Evolutionary conservation across 2,113 vertebrate genomes (phyloP).

Genomic region (Trogon melanurus): DNA sequence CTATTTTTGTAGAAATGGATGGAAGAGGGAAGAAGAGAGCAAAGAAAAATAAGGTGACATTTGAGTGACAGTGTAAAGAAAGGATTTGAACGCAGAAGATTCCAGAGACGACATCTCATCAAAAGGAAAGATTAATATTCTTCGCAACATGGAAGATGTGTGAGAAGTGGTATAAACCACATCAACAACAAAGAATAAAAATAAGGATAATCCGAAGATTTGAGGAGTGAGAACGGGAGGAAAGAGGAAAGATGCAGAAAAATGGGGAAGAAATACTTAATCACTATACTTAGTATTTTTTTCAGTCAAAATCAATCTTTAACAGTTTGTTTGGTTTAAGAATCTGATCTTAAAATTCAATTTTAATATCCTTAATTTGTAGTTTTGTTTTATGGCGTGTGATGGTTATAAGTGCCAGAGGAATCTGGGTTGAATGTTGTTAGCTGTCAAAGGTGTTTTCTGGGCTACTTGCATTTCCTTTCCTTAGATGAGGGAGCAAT

Average conservation of each 20-base stretch:
- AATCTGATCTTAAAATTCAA: background rate
- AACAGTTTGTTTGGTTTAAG: background rate
- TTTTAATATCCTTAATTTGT: background rate
- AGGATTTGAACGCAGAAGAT: constrained; percentile 1
- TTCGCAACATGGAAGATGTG: background rate
- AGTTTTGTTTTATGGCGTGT: background rate
- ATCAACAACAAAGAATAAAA: background rate
- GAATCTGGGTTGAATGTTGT: background rate
- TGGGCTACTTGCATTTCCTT: background rate
- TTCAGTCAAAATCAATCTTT: background rate
- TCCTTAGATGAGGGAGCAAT: background rate
- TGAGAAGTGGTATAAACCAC: background rate
- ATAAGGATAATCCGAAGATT: background rate
- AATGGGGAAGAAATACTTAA: background rate
- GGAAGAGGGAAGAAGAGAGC: background rate
- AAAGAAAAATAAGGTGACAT: background rate
- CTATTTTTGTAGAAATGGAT: background rate
- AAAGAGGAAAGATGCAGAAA: background rate
- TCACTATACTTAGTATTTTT: background rate
- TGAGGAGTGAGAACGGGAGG: background rate
- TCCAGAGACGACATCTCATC: background rate
- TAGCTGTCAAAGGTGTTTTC: background rate
- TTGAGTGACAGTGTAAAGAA: constrained; percentile 29
- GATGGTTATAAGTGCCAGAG: background rate
- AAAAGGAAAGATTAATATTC: constrained; percentile 4